phyloP scores from a whole-genome alignment of 2,797 vertebrate genomes.

The Sebastes reedi region DNA sequence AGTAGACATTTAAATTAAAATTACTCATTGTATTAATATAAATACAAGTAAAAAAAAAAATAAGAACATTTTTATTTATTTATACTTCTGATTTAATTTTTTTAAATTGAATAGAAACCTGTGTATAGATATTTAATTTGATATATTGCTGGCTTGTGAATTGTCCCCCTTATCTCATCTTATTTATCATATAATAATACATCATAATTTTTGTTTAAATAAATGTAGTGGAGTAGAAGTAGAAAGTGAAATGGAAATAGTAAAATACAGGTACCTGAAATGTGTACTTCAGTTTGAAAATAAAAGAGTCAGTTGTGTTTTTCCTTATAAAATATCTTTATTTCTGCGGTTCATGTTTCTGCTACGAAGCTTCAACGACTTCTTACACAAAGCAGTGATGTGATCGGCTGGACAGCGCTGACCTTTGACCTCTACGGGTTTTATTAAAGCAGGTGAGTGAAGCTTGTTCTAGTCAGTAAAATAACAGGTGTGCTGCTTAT shows the following conservation, averaged over 20 bases:
- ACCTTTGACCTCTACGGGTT: constrained; percentile 24
- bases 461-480: not conserved
- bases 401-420: not conserved
- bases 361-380: not conserved
- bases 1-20: too few species aligned
- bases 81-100: not conserved
- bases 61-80: not conserved
- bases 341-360: constrained; percentile 18
- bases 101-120: not conserved
- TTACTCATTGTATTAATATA: not conserved
- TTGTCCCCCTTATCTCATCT: not conserved
- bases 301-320: not conserved
- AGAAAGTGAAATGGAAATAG: not conserved
- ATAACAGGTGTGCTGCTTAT: not conserved
- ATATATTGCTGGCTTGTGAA: not conserved
- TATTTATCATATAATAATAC: too few species aligned
- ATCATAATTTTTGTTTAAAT: not conserved
- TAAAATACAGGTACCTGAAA: too few species aligned
- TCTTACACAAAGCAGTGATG: not conserved
- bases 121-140: not conserved
- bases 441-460: not conserved
- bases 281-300: not conserved
- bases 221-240: not conserved
- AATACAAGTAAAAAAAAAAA: not conserved
- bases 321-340: constrained; percentile 61